These are phyloP conservation scores for Cynopterus brachyotis DNA, from an alignment of 2,113 vertebrate species.

Conservation along the genomic window DNA sequence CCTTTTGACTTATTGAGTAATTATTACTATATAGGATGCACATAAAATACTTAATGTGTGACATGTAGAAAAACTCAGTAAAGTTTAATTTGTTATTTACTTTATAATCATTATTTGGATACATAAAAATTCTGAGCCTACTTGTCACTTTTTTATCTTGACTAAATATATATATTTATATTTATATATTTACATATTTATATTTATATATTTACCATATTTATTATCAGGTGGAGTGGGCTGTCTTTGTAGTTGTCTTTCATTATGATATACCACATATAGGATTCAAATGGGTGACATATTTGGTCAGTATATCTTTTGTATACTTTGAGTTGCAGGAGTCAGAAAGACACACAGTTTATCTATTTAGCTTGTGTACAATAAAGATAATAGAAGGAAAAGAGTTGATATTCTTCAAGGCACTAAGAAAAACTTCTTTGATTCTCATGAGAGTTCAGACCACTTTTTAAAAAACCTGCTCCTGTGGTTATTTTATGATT, in stretches of 20 bases:
- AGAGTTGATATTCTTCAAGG: not conserved
- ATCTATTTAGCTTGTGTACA: not conserved
- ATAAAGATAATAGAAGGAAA: conserved; percentile 1
- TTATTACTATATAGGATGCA: not conserved
- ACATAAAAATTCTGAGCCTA: not conserved
- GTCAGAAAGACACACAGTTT: not conserved
- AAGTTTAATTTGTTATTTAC: not conserved
- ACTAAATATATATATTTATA: not conserved
- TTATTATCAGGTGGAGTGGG: not conserved
- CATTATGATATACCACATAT: fast-evolving
- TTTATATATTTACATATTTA: too few species aligned
- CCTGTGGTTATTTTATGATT: conserved; percentile 22
- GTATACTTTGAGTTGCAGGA: not conserved
- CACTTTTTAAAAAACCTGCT: not conserved
- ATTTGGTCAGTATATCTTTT: not conserved
- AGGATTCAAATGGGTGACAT: not conserved
- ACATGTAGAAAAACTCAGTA: not conserved
- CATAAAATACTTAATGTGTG: not conserved
- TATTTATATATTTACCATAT: not conserved
- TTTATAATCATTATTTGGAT: not conserved
- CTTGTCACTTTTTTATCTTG: not conserved
- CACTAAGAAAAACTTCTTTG: conserved; percentile 5
- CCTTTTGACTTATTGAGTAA: not conserved
- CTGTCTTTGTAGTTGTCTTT: not conserved
- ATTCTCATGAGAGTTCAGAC: conserved; percentile 27